Base-by-base conservation (phyloP, 2,797 vertebrate species). In the Chelon auratus region DNA sequence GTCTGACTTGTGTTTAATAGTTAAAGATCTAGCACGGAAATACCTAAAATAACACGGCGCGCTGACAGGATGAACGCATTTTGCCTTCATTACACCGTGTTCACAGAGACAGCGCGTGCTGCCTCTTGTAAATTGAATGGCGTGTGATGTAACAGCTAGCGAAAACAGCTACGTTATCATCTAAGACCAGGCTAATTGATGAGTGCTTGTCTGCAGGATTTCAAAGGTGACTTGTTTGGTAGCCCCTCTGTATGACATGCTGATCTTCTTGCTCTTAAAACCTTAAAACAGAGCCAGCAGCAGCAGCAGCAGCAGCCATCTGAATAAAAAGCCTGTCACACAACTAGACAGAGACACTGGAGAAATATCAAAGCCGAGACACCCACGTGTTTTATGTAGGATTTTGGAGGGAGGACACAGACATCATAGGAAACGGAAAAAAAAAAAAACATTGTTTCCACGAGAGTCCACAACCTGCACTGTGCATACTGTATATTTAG, bases 151-250 rank as follows among this genome's bases (percentile, higher is more conserved):
- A 72, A 72, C 77, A 82, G 77, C 77, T 40, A 78, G 75, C 65
- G 63, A 68, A 78, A 79, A 80, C 81, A 75, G 78, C 75, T 45
- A 76, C 12, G 76, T 88, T 92, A 91, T 91, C 84, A 81, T 82
- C 86, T 72, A 68, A 67, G 73, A 73, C 61, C 81, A 84, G 81
- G 57, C 77, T 87, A 90, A 91, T 87, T 87, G 77, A 89, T 75
- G 87, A 85, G 78, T 42, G 72, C 65, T 77, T 76, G 75, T 81
- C 84, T 81, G 77, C 56, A 54, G 82, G 72, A 71, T 88, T 81
- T 85, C 79, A 81, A 80, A 81, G 84, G 86, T 82, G 68, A 89
- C 86, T 92, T 87, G 85, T 86, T 89, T 87, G 80, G 82, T 82
- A 91, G 84, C 67, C 64, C 5, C 67, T 42, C 40, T 48, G 51